Conservation (phyloP, 2,888 invertebrate genomes). For the Eristalis arbustorum region DNA sequence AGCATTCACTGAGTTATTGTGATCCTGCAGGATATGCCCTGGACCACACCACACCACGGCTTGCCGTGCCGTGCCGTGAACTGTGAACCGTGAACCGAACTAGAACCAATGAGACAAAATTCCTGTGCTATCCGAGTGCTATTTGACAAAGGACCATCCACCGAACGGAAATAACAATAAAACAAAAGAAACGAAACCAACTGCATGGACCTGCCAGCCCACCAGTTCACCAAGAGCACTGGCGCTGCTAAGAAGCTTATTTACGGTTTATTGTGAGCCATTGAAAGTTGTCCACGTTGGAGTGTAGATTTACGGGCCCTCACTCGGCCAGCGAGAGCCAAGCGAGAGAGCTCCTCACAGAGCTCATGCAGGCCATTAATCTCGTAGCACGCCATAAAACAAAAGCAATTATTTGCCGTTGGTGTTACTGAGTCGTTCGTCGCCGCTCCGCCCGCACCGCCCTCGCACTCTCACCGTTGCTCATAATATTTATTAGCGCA, state of each 20-base stretch:
- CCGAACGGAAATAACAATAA: conserved; percentile 65
- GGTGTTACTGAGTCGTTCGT: conserved; percentile 11
- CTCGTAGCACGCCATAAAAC: conserved; percentile 75
- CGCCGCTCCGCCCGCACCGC: no score
- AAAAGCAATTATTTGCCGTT: conserved; percentile 74
- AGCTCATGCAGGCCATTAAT: conserved; percentile 74
- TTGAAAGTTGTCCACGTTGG: conserved; percentile 65
- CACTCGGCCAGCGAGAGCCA: neutral
- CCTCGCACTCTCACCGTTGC: conserved; percentile 22
- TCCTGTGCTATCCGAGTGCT: conserved; percentile 47
- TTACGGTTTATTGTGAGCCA: conserved; percentile 57
- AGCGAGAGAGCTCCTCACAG: neutral
- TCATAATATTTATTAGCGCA: conserved; percentile 71
- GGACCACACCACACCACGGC: conserved; percentile 38
- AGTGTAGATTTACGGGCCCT: conserved; percentile 45
- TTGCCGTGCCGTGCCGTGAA: no score
- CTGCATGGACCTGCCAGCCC: conserved; percentile 11
- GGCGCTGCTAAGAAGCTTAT: conserved; percentile 44
- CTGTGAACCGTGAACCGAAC: conserved; percentile 1
- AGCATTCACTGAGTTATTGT: conserved; percentile 73
- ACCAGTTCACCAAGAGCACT: conserved; percentile 8
- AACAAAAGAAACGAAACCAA: conserved; percentile 61
- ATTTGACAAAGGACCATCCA: conserved; percentile 67
- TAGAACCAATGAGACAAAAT: conserved; percentile 69
- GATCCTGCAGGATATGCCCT: conserved; percentile 64